These are phyloP conservation scores for Aethina tumida DNA, from an alignment of 1,140 invertebrate species.

Conservation along the genomic window DNA sequence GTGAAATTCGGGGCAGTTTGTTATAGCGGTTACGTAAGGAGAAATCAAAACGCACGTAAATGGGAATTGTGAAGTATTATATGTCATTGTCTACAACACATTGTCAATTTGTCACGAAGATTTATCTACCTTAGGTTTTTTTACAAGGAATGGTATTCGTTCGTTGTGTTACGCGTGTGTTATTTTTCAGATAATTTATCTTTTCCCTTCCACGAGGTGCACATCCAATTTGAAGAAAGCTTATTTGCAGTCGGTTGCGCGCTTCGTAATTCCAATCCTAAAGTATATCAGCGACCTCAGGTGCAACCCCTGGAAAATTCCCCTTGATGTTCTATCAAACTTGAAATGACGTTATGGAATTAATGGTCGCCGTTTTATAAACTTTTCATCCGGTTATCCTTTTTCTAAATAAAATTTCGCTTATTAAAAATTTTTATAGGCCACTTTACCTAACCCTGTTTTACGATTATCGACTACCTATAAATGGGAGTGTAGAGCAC, in stretches of 20 bases:
- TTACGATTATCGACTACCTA: too few species aligned
- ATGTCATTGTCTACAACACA: constrained; percentile 19
- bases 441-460: too few species aligned
- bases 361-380: too few species aligned
- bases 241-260: constrained; percentile 20
- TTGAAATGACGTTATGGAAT: too few species aligned
- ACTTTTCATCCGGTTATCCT: too few species aligned
- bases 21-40: neutral
- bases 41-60: neutral
- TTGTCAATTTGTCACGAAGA: constrained; percentile 25
- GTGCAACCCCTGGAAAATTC: constrained; percentile 17
- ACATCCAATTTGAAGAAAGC: constrained; percentile 25
- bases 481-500: too few species aligned
- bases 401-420: too few species aligned
- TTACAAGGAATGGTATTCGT: constrained; percentile 11
- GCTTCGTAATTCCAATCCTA: constrained; percentile 6
- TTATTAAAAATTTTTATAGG: too few species aligned
- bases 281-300: constrained; percentile 12
- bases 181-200: constrained; percentile 24
- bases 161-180: constrained; percentile 13
- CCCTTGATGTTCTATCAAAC: too few species aligned
- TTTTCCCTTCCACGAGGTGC: constrained; percentile 21
- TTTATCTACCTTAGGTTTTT: constrained; percentile 16
- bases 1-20: neutral
- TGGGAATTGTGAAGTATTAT: constrained; percentile 5